Conservation (phyloP, 2,888 invertebrate genomes). For the Mythimna vitellina region DNA sequence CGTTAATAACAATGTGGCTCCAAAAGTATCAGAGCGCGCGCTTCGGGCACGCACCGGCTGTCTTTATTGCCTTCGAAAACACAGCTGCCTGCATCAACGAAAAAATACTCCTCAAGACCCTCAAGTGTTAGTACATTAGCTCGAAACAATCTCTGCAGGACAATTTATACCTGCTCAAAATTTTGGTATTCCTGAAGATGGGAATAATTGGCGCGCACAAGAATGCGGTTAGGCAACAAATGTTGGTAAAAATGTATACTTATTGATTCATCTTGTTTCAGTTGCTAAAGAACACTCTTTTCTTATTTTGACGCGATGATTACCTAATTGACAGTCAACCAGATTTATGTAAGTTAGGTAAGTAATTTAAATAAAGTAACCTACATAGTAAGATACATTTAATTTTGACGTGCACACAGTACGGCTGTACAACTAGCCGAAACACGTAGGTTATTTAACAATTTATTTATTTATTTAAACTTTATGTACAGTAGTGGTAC, state of each 20-base stretch:
- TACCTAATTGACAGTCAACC: not conserved
- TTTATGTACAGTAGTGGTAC: too few species aligned
- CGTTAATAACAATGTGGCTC: slow-evolving; percentile 82
- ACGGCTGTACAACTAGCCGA: not conserved
- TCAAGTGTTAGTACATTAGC: slow-evolving; percentile 42
- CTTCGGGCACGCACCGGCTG: slow-evolving; percentile 70
- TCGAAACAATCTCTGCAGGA: slow-evolving; percentile 38
- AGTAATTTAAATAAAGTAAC: not conserved
- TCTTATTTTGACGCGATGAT: not conserved
- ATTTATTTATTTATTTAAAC: too few species aligned
- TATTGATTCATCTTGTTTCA: not conserved
- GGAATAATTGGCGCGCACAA: slow-evolving; percentile 2
- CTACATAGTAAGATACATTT: not conserved
- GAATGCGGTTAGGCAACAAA: slow-evolving; percentile 7
- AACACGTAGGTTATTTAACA: not conserved
- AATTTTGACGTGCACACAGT: slow-evolving; percentile 3
- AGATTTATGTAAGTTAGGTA: not conserved
- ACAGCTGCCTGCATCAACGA: slow-evolving; percentile 72
- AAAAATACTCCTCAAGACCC: slow-evolving; percentile 38
- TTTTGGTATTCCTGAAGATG: slow-evolving; percentile 2
- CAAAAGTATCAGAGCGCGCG: slow-evolving; percentile 74
- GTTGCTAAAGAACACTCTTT: not conserved
- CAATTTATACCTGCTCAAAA: slow-evolving; percentile 6
- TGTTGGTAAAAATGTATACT: not conserved
- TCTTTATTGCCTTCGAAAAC: slow-evolving; percentile 75